Conservation (phyloP, 2,888 invertebrate species). For the Watsonalla cultraria region DNA sequence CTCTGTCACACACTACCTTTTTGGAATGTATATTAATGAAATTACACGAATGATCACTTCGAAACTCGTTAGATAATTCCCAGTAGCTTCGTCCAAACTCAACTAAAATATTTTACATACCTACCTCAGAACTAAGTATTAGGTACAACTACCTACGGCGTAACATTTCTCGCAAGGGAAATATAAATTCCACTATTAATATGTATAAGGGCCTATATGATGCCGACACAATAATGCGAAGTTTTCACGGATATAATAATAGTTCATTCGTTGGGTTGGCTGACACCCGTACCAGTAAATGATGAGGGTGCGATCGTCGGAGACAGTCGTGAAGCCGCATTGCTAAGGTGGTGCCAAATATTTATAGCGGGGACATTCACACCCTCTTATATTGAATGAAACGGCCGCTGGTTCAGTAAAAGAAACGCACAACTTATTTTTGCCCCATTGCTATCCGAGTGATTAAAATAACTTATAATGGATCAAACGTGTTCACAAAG, state of each 20-base stretch:
- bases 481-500: too few species aligned
- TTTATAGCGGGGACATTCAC: conserved; percentile 5
- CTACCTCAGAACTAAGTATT: background rate
- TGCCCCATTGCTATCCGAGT: background rate
- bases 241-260: background rate
- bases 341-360: conserved; percentile 20
- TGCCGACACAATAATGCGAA: background rate
- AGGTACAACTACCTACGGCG: too few species aligned
- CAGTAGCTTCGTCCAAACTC: background rate
- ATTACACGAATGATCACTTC: too few species aligned
- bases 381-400: background rate
- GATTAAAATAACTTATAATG: background rate
- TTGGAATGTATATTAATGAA: too few species aligned
- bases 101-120: background rate
- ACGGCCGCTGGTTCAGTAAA: background rate
- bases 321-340: conserved; percentile 34
- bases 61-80: background rate
- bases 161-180: background rate
- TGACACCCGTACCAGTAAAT: conserved; percentile 30
- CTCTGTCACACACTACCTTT: too few species aligned
- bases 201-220: background rate
- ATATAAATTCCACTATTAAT: background rate
- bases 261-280: background rate
- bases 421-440: background rate
- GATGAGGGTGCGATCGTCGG: conserved; percentile 39